These are phyloP conservation scores for Tenebrosternarchus preto DNA, from an alignment of 2,113 vertebrate genomes.

Conservation along the genomic window DNA sequence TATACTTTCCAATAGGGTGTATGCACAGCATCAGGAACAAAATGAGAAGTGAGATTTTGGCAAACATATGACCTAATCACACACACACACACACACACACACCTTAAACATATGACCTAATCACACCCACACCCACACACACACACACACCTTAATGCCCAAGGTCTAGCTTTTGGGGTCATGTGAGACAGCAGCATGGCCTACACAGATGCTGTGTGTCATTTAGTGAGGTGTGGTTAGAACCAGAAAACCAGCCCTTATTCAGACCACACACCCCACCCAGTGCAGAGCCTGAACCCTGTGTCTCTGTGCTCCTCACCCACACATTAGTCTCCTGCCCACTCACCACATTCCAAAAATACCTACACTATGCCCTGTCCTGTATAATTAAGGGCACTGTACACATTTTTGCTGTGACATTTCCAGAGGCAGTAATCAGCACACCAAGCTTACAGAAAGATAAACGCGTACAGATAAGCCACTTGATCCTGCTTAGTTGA, in stretches of 20 bases:
- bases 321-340: not conserved
- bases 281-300: not conserved
- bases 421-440: not conserved
- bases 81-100: slow-evolving; percentile 1
- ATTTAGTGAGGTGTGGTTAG: not conserved
- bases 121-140: not conserved
- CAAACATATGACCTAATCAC: slow-evolving; percentile 4
- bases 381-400: not conserved
- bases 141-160: not conserved
- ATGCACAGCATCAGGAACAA: too few relatives aligned
- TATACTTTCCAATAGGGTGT: not conserved
- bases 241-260: not conserved
- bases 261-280: not conserved
- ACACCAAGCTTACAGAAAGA: not conserved
- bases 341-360: slow-evolving; percentile 22
- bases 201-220: not conserved
- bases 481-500: too few relatives aligned
- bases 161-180: not conserved
- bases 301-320: not conserved
- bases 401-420: slow-evolving; percentile 3
- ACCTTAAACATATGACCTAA: slow-evolving; percentile 1
- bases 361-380: slow-evolving; percentile 8
- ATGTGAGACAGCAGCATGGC: not conserved
- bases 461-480: too few relatives aligned
- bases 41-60: not conserved